These are phyloP conservation scores for Heliconius melpomene DNA, from an alignment of 1,140 invertebrate genomes.

Conservation along the genomic window DNA sequence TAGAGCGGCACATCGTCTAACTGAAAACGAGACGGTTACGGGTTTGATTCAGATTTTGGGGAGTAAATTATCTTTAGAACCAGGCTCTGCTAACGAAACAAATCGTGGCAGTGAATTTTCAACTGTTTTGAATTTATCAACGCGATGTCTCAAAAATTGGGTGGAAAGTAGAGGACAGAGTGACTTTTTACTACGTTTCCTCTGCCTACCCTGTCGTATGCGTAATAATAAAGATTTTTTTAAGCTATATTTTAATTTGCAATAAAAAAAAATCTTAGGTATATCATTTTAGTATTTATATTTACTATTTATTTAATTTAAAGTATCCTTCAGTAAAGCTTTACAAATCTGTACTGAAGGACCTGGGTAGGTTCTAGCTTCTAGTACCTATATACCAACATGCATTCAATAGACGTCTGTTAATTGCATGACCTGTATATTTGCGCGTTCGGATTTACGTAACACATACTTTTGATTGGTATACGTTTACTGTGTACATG, in stretches of 20 bases:
- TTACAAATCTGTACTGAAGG: background rate
- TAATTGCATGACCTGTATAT: conserved; percentile 3
- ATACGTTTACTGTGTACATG: background rate
- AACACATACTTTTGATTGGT: background rate
- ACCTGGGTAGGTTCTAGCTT: background rate
- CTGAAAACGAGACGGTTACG: too few relatives aligned
- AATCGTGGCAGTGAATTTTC: background rate
- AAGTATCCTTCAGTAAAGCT: background rate
- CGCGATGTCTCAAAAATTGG: background rate
- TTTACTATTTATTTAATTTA: background rate
- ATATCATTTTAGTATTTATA: too few relatives aligned
- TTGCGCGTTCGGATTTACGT: background rate
- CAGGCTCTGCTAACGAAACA: background rate
- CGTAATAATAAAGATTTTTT: background rate
- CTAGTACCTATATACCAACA: background rate
- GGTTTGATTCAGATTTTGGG: too few relatives aligned
- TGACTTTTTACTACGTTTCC: background rate
- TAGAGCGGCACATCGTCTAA: too few relatives aligned
- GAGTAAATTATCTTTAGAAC: too few relatives aligned
- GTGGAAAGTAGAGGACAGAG: background rate
- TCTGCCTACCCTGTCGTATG: background rate
- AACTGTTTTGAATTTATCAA: too few relatives aligned
- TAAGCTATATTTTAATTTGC: too few relatives aligned
- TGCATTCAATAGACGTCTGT: background rate
- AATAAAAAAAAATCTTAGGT: too few relatives aligned